Evolutionary conservation across 2,113 vertebrate genomes (phyloP), one percentile per base, ranked within the genome.

Genomic region (Caretta caretta): DNA sequence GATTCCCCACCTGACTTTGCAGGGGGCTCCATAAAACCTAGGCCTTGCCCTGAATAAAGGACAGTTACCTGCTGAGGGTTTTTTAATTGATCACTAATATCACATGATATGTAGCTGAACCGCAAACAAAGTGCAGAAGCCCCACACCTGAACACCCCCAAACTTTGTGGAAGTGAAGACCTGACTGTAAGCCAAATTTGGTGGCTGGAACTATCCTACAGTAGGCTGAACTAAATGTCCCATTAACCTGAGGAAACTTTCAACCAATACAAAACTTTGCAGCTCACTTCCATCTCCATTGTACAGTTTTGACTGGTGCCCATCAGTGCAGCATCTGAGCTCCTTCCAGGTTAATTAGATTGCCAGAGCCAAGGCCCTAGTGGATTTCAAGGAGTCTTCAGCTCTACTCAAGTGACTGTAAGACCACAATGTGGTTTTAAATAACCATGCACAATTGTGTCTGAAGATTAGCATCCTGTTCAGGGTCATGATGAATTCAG

Each of bases 1-100:
- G 72, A 81, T 35, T 50, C 27, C 14, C 50, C 56, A 51, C 12
- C 46, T 78, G 59, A 13, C 10, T 6, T 38, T 8, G 22, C 46
- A 50, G 76, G 72, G 38, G 87, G 19, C 16, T 82, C 11, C 35
- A 19, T 13, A 89, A 72, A 84, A 89, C 31, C 78, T 51, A 24
- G 27, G 49, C 79, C 5, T 76, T 27, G 24, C 79, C 35, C 65
- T n/a, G 16, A 10, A 38, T 42, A 22, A 69, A 38, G 35, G 65
- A n/a, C 86, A 83, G 89, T 84, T 89, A 29, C 62, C 16, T 82
- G 48, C 12, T n/a, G 6, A 90, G 20, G 0, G 0, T 8, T 80
- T 87, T 91, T 90, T 87, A 92, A 89, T 65, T 89, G 59, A 11
- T 80, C 83, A 38, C 87, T 89, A 93, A 92, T 84, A 84, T 59